Conservation (phyloP, 2,888 invertebrate genomes). For the Reticulitermes lucifugus region DNA sequence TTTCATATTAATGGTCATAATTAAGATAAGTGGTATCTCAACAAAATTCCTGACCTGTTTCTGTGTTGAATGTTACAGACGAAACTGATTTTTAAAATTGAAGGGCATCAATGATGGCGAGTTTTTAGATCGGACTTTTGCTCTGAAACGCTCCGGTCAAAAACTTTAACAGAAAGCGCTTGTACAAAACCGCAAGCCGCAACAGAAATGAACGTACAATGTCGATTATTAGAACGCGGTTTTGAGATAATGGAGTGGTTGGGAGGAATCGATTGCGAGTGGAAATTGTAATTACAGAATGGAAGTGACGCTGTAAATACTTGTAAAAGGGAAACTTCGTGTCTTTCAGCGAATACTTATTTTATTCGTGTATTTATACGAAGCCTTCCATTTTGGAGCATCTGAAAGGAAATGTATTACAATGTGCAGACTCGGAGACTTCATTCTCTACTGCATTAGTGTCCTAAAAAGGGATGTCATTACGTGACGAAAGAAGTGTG, state of each 20-base stretch:
- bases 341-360: neutral
- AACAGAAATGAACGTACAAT: conserved; percentile 38
- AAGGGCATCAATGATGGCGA: neutral
- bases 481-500: conserved; percentile 38
- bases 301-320: conserved; percentile 21
- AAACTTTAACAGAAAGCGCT: conserved; percentile 29
- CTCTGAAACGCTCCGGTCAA: conserved; percentile 28
- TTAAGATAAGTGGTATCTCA: no score
- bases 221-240: conserved; percentile 48
- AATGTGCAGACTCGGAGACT: conserved; percentile 29
- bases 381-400: neutral
- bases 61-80: no score
- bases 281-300: conserved; percentile 2
- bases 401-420: neutral
- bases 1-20: no score
- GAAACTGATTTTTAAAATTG: neutral
- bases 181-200: conserved; percentile 44
- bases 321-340: neutral
- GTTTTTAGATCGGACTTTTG: conserved; percentile 19
- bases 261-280: conserved; percentile 44
- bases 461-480: conserved; percentile 45
- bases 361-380: neutral
- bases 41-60: no score
- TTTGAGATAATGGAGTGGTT: conserved; percentile 45
- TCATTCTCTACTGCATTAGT: conserved; percentile 30